Percentiles rank a stretch among this genome's conserved stretches.
Conservation (phyloP, 1,140 invertebrate genomes). For the Drosophila azteca region DNA sequence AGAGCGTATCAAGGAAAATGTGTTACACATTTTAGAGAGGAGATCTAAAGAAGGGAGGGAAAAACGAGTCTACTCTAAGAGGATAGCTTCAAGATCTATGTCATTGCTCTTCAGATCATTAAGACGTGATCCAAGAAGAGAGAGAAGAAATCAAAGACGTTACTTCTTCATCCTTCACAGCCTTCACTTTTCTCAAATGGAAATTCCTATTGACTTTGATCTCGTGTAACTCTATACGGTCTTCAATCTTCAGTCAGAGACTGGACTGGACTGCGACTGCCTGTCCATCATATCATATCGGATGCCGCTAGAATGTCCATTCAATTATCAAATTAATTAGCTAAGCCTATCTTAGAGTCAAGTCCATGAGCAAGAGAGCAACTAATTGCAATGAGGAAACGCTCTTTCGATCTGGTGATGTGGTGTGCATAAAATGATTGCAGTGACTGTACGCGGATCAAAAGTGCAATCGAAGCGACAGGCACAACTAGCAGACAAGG, state of each 20-base stretch:
- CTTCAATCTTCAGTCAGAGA: not conserved
- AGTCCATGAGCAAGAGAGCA: slow-evolving; percentile 10
- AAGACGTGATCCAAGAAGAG: too few species aligned
- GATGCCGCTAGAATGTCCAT: slow-evolving; percentile 50
- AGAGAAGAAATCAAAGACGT: too few species aligned
- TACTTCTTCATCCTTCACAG: too few species aligned
- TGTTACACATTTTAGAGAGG: not conserved
- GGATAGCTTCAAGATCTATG: too few species aligned
- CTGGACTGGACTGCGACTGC: too few species aligned
- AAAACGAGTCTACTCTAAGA: too few species aligned
- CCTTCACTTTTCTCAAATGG: too few species aligned
- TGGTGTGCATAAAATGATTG: slow-evolving; percentile 57
- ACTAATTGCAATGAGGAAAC: slow-evolving; percentile 50
- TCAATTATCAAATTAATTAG: slow-evolving; percentile 76
- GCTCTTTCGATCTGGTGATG: slow-evolving; percentile 18
- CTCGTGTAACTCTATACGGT: slow-evolving; percentile 15
- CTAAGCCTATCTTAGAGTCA: slow-evolving; percentile 59
- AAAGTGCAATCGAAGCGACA: slow-evolving; percentile 38
- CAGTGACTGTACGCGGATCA: slow-evolving; percentile 29
- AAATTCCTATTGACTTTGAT: slow-evolving; percentile 9
- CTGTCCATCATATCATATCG: slow-evolving; percentile 16
- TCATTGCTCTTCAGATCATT: too few species aligned
- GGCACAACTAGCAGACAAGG: slow-evolving; percentile 19
- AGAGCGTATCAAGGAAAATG: slow-evolving; percentile 3
- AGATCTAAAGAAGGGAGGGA: too few species aligned